Percentiles rank a stretch among this genome's conserved stretches.
These are phyloP conservation scores for Pelecanus crispus DNA, from an alignment of 2,113 vertebrate genomes.

Conservation along the genomic window DNA sequence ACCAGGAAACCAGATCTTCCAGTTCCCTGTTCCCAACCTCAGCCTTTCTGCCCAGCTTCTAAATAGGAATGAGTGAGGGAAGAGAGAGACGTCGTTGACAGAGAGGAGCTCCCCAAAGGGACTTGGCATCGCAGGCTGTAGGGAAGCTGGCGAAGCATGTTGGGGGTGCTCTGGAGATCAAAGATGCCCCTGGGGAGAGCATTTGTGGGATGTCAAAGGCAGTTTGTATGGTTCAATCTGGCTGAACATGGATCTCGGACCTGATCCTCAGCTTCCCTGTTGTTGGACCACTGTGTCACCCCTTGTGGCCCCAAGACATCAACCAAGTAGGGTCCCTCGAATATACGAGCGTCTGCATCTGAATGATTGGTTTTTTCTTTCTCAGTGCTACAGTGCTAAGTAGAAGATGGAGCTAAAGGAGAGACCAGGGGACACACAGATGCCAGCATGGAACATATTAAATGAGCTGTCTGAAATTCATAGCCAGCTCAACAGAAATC, in stretches of 20 bases:
- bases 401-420: neutral
- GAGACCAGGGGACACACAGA: neutral
- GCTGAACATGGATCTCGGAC: neutral
- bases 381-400: neutral
- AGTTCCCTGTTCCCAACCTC: neutral
- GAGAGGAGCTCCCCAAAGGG: neutral
- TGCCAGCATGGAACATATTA: neutral
- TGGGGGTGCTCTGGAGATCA: neutral
- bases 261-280: neutral
- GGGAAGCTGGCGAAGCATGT: neutral
- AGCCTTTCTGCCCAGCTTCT: neutral
- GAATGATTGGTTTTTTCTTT: neutral
- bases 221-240: neutral
- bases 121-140: neutral
- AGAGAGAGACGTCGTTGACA: neutral
- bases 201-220: accelerated
- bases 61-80: neutral
- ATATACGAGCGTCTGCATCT: neutral
- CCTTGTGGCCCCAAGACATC: neutral
- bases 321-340: neutral
- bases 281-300: neutral
- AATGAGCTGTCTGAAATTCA: neutral
- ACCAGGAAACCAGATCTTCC: neutral
- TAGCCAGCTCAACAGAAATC: neutral
- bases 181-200: neutral